Evolutionary conservation across 2,888 invertebrate species (phyloP).

Genomic region (Troides oblongomaculatus): DNA sequence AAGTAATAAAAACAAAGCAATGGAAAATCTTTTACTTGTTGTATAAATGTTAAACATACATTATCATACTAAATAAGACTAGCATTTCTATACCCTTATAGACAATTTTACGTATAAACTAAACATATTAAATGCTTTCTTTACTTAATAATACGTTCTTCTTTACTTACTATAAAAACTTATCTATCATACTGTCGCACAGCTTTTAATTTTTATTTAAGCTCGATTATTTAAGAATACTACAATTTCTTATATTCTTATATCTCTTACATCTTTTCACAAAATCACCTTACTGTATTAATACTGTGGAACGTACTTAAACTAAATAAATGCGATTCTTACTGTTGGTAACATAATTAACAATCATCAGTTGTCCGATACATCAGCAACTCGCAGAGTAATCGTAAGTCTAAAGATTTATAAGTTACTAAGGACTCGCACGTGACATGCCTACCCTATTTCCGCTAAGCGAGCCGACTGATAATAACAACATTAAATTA

Average conservation of each 20-base stretch:
- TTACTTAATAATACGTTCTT: not conserved
- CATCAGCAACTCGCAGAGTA: conserved; percentile 11
- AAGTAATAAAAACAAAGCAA: not conserved
- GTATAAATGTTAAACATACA: not conserved
- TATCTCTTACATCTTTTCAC: not conserved
- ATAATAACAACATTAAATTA: conserved; percentile 21
- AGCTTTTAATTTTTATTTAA: too few relatives aligned
- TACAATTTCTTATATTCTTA: not conserved
- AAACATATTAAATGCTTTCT: not conserved
- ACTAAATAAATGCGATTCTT: conserved; percentile 27
- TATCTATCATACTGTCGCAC: too few relatives aligned
- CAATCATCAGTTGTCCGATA: conserved; percentile 13
- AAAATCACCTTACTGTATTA: conserved; percentile 7
- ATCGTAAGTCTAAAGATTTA: conserved; percentile 29
- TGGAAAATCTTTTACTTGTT: not conserved
- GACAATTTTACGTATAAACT: not conserved
- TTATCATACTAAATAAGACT: conserved; percentile 18
- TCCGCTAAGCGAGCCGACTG: conserved; percentile 7
- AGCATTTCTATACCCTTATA: conserved; percentile 11
- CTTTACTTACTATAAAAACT: too few relatives aligned
- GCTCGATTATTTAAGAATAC: too few relatives aligned
- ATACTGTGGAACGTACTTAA: conserved; percentile 26
- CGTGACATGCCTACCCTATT: conserved; percentile 20
- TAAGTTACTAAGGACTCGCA: conserved; percentile 23
- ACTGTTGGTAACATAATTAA: conserved; percentile 4